Percentiles rank a stretch among this genome's conserved stretches.
Conservation (phyloP, 2,113 vertebrate species). For the Acrocephalus arundinaceus region DNA sequence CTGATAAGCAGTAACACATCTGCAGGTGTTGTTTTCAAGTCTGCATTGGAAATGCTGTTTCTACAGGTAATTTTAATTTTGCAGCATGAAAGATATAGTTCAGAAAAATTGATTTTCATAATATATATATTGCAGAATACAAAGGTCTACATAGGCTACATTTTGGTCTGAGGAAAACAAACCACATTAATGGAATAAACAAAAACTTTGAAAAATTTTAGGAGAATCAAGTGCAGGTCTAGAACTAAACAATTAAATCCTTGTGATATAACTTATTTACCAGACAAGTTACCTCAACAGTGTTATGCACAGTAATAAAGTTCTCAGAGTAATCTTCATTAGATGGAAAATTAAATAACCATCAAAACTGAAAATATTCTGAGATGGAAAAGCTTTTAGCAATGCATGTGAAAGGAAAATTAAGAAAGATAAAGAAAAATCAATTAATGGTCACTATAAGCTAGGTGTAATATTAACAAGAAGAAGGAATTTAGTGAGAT, state of each 20-base stretch:
- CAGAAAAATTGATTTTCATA: neutral
- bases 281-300: neutral
- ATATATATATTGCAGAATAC: neutral
- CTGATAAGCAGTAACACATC: neutral
- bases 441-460: neutral
- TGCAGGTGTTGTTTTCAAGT: neutral
- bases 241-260: neutral
- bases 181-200: neutral
- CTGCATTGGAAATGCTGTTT: neutral
- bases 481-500: constrained; percentile 16
- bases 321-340: neutral
- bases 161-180: neutral
- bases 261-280: neutral
- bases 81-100: neutral
- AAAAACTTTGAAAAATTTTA: neutral
- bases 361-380: neutral
- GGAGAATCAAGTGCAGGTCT: neutral
- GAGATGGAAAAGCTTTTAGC: neutral
- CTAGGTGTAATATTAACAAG: neutral
- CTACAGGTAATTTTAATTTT: neutral
- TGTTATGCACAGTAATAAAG: neutral
- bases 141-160: neutral
- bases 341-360: neutral
- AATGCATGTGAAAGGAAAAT: neutral
- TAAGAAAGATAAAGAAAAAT: constrained; percentile 23